These are phyloP conservation scores for Novumbra hubbsi DNA, from an alignment of 2,797 vertebrate genomes.

Conservation along the genomic window DNA sequence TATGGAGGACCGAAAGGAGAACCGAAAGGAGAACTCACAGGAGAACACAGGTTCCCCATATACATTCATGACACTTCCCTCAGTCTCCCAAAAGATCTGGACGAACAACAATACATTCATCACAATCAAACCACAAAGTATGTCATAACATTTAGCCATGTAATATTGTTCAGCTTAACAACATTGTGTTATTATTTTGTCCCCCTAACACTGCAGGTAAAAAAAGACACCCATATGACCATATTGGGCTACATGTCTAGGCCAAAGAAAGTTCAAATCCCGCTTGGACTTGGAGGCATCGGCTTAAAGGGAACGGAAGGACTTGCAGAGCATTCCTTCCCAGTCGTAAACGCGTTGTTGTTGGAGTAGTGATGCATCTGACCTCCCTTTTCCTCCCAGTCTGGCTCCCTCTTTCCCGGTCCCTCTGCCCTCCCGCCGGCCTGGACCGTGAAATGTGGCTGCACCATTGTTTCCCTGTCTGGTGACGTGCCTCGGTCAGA, in stretches of 20 bases:
- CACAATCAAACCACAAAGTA: neutral
- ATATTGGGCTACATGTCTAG: slow-evolving; percentile 30
- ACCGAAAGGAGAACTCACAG: neutral
- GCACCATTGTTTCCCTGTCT: slow-evolving; percentile 4
- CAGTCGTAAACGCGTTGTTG: neutral
- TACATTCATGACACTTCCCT: neutral
- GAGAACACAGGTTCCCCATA: neutral
- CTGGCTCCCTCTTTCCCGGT: neutral
- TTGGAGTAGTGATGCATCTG: slow-evolving; percentile 4
- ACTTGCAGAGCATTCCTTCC: slow-evolving; percentile 12
- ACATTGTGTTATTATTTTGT: too few relatives aligned
- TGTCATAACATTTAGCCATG: too few relatives aligned
- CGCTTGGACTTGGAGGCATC: neutral
- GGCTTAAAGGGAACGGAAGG: neutral
- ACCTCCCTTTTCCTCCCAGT: slow-evolving; percentile 13
- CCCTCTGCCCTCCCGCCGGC: neutral
- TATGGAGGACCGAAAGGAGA: neutral
- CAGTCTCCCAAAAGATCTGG: neutral
- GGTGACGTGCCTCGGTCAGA: neutral
- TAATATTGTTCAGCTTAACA: neutral
- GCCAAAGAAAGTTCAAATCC: slow-evolving; percentile 32
- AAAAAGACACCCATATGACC: neutral
- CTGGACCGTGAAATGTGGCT: neutral
- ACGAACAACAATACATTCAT: neutral
- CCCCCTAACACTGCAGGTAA: neutral